Conservation (phyloP, 1,140 invertebrate species). For the Zaprionus inermis region DNA sequence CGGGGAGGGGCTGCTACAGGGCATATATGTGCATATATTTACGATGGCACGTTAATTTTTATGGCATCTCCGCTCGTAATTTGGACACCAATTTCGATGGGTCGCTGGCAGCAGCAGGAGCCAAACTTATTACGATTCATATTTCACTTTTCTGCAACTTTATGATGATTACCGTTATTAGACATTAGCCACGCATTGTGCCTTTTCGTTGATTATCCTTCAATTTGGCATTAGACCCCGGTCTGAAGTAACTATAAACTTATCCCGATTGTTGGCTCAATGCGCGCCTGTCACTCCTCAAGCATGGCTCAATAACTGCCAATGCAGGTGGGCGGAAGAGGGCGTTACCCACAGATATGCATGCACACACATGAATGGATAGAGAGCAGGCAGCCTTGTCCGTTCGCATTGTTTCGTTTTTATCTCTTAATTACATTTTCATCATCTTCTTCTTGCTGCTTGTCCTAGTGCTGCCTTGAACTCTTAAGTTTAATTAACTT, state of each 20-base stretch:
- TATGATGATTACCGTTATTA: constrained; percentile 72
- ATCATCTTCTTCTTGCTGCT: constrained; percentile 38
- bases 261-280: constrained; percentile 38
- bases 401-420: constrained; percentile 63
- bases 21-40: constrained; percentile 60
- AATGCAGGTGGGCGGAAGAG: constrained; percentile 40
- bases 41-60: constrained; percentile 76
- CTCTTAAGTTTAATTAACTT: constrained; percentile 77
- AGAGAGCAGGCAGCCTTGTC: background rate
- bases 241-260: constrained; percentile 23
- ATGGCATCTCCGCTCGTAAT: constrained; percentile 64
- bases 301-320: constrained; percentile 21
- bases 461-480: constrained; percentile 47
- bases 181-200: constrained; percentile 68
- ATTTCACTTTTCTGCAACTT: constrained; percentile 52
- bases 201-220: constrained; percentile 53
- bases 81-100: constrained; percentile 19
- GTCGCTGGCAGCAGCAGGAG: background rate
- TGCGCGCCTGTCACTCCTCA: constrained; percentile 18
- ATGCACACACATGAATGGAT: constrained; percentile 5
- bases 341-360: too few relatives aligned
- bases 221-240: constrained; percentile 39
- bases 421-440: constrained; percentile 81
- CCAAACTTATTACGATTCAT: constrained; percentile 42
- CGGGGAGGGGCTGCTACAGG: background rate